These are phyloP conservation scores for Drosophila punjabiensis DNA, from an alignment of 1,140 invertebrate species.

Conservation along the genomic window DNA sequence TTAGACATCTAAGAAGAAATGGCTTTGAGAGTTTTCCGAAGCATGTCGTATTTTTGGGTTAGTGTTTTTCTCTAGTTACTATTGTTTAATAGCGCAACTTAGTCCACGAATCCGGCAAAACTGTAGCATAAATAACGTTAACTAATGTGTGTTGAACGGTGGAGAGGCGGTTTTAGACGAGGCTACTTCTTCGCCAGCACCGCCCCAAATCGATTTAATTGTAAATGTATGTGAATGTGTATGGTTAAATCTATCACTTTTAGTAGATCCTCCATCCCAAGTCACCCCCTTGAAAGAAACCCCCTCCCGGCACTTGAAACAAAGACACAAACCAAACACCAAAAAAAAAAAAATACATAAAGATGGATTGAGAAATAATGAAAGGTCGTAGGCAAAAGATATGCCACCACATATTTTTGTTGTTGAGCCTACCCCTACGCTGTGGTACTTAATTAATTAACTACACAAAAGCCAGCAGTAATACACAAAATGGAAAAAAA, in stretches of 20 bases:
- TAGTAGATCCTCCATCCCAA: slow-evolving; percentile 6
- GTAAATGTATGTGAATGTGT: slow-evolving; percentile 73
- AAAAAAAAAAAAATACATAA: slow-evolving; percentile 39
- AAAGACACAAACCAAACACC: slow-evolving; percentile 59
- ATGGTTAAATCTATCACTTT: slow-evolving; percentile 50
- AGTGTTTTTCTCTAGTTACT: slow-evolving; percentile 74
- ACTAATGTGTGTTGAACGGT: slow-evolving; percentile 43
- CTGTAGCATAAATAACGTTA: slow-evolving; percentile 53
- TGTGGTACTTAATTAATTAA: slow-evolving; percentile 78
- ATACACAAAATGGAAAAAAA: slow-evolving; percentile 53
- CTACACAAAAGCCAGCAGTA: slow-evolving; percentile 61
- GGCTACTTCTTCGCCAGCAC: slow-evolving; percentile 14
- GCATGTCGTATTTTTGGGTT: slow-evolving; percentile 42
- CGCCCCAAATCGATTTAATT: slow-evolving; percentile 36
- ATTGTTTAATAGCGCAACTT: slow-evolving; percentile 77
- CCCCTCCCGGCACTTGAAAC: slow-evolving; percentile 32
- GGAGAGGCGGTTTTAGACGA: background rate
- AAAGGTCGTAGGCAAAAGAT: slow-evolving; percentile 25
- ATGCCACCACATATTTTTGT: slow-evolving; percentile 64
- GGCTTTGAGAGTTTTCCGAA: background rate
- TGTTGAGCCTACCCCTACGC: slow-evolving; percentile 65
- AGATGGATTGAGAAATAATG: slow-evolving; percentile 16
- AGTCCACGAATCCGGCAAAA: slow-evolving; percentile 48
- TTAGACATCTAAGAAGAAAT: background rate
- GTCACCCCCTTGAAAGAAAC: background rate